These are phyloP conservation scores for Scaptomyza hsui DNA, from an alignment of 1,140 invertebrate genomes.

Conservation along the genomic window DNA sequence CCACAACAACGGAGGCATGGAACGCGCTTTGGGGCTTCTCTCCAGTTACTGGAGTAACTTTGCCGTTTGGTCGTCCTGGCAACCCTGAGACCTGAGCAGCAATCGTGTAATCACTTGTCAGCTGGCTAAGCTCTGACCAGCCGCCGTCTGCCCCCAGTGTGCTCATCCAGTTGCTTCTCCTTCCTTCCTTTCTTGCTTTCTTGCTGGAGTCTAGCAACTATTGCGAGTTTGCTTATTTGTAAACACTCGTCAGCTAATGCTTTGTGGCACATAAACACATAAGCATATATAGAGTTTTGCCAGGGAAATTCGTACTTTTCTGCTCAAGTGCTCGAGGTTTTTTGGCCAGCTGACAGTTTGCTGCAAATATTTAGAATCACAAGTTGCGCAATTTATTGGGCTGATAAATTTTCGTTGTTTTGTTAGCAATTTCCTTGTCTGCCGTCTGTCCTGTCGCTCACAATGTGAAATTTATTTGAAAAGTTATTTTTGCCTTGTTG, in stretches of 20 bases:
- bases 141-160: not conserved
- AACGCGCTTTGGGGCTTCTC: slow-evolving; percentile 6
- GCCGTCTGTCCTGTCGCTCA: slow-evolving; percentile 61
- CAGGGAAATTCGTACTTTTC: slow-evolving; percentile 5
- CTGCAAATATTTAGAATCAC: slow-evolving; percentile 66
- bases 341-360: slow-evolving; percentile 36
- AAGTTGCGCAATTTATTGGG: slow-evolving; percentile 70
- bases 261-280: slow-evolving; percentile 24
- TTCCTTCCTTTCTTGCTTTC: not conserved
- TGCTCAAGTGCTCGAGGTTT: slow-evolving; percentile 4
- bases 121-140: slow-evolving; percentile 58
- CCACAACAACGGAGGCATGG: slow-evolving; percentile 5
- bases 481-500: slow-evolving; percentile 46
- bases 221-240: slow-evolving; percentile 59
- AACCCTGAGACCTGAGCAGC: slow-evolving; percentile 25
- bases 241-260: slow-evolving; percentile 63
- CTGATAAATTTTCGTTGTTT: slow-evolving; percentile 55
- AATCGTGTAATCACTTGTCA: slow-evolving; percentile 77
- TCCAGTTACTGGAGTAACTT: slow-evolving; percentile 31
- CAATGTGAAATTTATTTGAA: slow-evolving; percentile 71
- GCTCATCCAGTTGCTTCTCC: not conserved
- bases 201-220: not conserved
- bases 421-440: slow-evolving; percentile 11
- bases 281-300: slow-evolving; percentile 11
- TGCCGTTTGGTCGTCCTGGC: slow-evolving; percentile 15